Percentiles rank a stretch among this genome's conserved stretches.
These are phyloP conservation scores for Dunckerocampus dactyliophorus DNA, from an alignment of 2,113 vertebrate genomes.

Conservation along the genomic window DNA sequence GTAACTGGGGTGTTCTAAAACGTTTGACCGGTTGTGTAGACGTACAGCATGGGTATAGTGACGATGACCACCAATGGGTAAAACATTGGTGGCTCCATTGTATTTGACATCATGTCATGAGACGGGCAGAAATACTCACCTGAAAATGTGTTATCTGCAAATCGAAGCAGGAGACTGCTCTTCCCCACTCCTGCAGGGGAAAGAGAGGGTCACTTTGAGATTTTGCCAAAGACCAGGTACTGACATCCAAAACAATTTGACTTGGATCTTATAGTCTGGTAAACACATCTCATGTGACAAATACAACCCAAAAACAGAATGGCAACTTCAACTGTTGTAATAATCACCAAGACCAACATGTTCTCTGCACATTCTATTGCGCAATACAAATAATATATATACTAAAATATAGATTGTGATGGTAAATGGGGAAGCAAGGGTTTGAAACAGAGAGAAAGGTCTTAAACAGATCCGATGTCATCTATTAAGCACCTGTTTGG, in stretches of 20 bases:
- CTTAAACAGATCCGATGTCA: not conserved
- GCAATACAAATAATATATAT: not conserved
- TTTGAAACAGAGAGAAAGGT: constrained; percentile 1
- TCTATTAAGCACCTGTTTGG: not conserved
- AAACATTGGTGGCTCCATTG: not conserved
- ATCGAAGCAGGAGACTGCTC: constrained; percentile 95
- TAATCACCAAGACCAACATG: not conserved
- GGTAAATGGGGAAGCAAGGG: no score
- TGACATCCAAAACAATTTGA: not conserved
- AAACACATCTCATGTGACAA: not conserved
- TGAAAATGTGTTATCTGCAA: constrained; percentile 99
- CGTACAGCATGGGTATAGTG: no score
- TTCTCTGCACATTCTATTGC: not conserved
- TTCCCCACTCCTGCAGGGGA: constrained; percentile 88
- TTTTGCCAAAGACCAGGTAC: not conserved
- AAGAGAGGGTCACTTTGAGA: constrained; percentile 38
- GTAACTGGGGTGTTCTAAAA: no score
- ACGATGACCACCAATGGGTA: no score
- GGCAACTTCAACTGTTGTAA: not conserved
- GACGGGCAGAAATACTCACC: constrained; percentile 68
- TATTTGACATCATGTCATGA: not conserved
- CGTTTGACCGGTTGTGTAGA: no score
- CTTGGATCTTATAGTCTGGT: not conserved
- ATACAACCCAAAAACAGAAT: not conserved
- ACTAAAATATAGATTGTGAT: no score